Evolutionary conservation across 2,888 invertebrate genomes (phyloP).

Genomic region (Bombyx huttoni): DNA sequence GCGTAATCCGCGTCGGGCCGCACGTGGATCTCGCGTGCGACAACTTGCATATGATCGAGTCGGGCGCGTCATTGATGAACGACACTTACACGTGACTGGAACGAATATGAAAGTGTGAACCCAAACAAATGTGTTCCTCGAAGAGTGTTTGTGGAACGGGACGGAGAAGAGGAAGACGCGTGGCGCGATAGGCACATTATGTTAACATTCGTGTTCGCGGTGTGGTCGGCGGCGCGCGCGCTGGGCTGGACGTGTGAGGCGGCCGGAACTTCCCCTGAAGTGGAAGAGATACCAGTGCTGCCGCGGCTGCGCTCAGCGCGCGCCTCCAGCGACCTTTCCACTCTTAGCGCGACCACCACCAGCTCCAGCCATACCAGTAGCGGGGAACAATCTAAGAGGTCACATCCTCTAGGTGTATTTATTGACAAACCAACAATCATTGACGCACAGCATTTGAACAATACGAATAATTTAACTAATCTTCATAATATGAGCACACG

Average conservation of each 20-base stretch:
- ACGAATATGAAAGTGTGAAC: constrained; percentile 24
- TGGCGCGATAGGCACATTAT: constrained; percentile 54
- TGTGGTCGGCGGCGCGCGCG: constrained; percentile 76
- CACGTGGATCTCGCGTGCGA: constrained; percentile 34
- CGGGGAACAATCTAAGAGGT: constrained; percentile 61
- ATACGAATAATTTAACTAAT: too few relatives aligned
- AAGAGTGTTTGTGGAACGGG: constrained; percentile 35
- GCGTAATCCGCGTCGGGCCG: constrained; percentile 42
- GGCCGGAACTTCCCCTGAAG: constrained; percentile 38
- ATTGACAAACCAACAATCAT: not conserved
- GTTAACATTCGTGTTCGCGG: constrained; percentile 75
- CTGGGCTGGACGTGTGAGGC: constrained; percentile 57
- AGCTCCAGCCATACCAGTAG: constrained; percentile 63
- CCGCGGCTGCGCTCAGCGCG: constrained; percentile 62
- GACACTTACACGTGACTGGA: constrained; percentile 22
- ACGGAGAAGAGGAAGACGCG: constrained; percentile 36
- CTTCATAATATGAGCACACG: too few relatives aligned
- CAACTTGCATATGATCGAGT: constrained; percentile 15
- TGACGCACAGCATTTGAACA: too few relatives aligned
- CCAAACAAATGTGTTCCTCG: constrained; percentile 38
- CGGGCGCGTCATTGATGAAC: constrained; percentile 16
- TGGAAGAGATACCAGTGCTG: constrained; percentile 52
- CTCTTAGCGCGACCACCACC: constrained; percentile 62
- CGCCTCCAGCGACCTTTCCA: constrained; percentile 64
- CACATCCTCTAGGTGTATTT: constrained; percentile 13